Conservation (phyloP, 2,888 invertebrate species). For the Lissonota sp. region DNA sequence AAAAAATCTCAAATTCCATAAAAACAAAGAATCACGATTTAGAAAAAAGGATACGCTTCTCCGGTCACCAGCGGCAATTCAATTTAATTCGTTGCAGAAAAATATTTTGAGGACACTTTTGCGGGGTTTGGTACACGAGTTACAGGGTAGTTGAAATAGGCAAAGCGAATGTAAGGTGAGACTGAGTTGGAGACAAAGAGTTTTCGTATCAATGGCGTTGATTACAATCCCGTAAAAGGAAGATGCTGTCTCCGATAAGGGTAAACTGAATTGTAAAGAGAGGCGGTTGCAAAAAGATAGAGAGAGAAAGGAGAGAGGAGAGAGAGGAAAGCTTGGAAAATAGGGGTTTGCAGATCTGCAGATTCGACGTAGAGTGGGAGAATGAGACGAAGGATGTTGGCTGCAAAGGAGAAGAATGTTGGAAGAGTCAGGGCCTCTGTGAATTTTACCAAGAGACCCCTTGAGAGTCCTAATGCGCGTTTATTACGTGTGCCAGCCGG, state of each 20-base stretch:
- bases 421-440: slow-evolving; percentile 57
- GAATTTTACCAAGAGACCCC: slow-evolving; percentile 59
- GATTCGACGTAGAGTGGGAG: slow-evolving; percentile 8
- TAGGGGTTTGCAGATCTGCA: slow-evolving; percentile 1
- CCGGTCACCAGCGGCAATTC: no score
- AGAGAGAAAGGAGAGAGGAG: not conserved
- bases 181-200: slow-evolving; percentile 37
- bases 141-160: not conserved
- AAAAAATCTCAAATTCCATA: no score
- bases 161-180: not conserved
- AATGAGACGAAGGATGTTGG: slow-evolving; percentile 17
- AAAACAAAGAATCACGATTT: no score
- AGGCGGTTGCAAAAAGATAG: slow-evolving; percentile 11
- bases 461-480: slow-evolving; percentile 68
- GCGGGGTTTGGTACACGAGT: no score
- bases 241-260: slow-evolving; percentile 44
- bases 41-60: no score
- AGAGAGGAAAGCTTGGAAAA: not conserved
- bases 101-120: no score
- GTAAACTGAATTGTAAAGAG: slow-evolving; percentile 39
- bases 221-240: slow-evolving; percentile 65
- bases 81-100: no score
- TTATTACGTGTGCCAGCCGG: slow-evolving; percentile 71
- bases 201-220: slow-evolving; percentile 67
- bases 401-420: slow-evolving; percentile 60